Conservation (phyloP, 2,888 invertebrate genomes). For the Capitulum mitella region DNA sequence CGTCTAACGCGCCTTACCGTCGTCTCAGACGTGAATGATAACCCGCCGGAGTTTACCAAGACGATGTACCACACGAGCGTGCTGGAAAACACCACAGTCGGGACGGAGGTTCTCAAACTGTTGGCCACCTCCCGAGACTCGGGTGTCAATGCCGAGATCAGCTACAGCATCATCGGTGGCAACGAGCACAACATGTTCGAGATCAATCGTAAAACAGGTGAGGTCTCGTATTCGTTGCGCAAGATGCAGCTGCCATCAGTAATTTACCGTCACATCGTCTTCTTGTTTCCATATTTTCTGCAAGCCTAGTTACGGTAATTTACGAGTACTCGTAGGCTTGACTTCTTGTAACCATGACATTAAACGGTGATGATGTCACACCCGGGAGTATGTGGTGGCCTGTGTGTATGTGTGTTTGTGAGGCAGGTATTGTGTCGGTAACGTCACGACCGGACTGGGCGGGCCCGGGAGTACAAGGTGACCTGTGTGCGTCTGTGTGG, state of each 20-base stretch:
- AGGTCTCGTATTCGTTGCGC: no score
- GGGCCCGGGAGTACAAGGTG: slow-evolving; percentile 54
- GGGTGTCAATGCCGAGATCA: slow-evolving; percentile 86
- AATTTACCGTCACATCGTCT: no score
- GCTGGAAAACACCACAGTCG: slow-evolving; percentile 64
- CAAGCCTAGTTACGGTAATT: no score
- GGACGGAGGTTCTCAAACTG: slow-evolving; percentile 72
- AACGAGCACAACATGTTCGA: slow-evolving; percentile 80
- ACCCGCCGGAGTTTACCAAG: slow-evolving; percentile 85
- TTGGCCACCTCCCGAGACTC: slow-evolving; percentile 86
- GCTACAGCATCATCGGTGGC: slow-evolving; percentile 76
- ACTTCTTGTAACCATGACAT: no score
- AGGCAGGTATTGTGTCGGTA: slow-evolving; percentile 48
- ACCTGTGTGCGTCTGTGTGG: slow-evolving; percentile 11
- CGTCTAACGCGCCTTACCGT: no score
- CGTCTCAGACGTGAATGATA: slow-evolving; percentile 78
- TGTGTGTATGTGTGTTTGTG: slow-evolving; percentile 20
- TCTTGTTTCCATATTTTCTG: no score
- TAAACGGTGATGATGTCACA: no score
- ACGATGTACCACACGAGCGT: slow-evolving; percentile 69
- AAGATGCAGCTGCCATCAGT: no score
- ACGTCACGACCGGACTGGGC: slow-evolving; percentile 75
- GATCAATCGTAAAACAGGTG: slow-evolving; percentile 58
- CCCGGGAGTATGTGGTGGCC: no score
- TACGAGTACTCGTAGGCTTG: no score